phyloP scores from a whole-genome alignment of 1,140 invertebrate species.

The Drosophila navojoa region DNA sequence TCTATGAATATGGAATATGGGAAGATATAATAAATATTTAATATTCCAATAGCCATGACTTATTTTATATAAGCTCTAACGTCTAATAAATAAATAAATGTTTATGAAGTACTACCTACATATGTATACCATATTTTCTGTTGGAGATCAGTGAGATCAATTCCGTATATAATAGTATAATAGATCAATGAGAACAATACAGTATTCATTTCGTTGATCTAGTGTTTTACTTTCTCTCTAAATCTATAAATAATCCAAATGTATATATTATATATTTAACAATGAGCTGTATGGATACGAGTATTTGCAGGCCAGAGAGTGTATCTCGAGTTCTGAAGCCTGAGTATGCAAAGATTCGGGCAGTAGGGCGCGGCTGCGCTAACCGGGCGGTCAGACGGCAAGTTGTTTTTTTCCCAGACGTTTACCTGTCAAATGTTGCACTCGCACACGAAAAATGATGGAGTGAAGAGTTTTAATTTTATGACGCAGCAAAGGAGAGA shows the following conservation, averaged over 20 bases:
- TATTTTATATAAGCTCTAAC: too few relatives aligned
- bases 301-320: constrained; percentile 13
- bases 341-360: constrained; percentile 31
- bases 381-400: constrained; percentile 43
- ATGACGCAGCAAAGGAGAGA: constrained; percentile 72
- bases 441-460: constrained; percentile 79
- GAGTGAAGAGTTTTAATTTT: constrained; percentile 82
- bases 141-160: too few relatives aligned
- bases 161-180: too few relatives aligned
- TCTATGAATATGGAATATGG: not conserved
- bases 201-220: too few relatives aligned
- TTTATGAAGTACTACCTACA: too few relatives aligned
- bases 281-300: not conserved
- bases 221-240: too few relatives aligned
- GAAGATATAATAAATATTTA: not conserved
- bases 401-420: constrained; percentile 71
- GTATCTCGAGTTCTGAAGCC: constrained; percentile 25
- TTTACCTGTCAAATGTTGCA: constrained; percentile 82
- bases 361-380: constrained; percentile 55
- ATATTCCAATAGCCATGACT: too few relatives aligned
- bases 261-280: too few relatives aligned
- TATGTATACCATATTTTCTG: too few relatives aligned
- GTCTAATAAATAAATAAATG: too few relatives aligned
- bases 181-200: too few relatives aligned
- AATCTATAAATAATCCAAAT: not conserved